These are phyloP conservation scores for Oophaga pumilio DNA, from an alignment of 2,113 vertebrate genomes.

Conservation along the genomic window DNA sequence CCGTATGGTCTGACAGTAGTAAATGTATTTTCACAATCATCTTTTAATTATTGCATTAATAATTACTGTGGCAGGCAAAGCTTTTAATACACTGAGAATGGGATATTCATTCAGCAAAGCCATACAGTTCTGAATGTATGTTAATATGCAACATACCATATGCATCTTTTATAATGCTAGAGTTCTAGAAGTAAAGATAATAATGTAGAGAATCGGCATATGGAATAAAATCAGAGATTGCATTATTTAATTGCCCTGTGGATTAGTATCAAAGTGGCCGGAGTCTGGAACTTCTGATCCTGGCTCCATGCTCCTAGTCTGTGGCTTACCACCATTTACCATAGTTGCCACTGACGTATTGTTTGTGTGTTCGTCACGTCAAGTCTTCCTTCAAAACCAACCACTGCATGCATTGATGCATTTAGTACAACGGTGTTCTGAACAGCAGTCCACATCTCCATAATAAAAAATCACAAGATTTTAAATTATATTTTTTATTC, in stretches of 20 bases:
- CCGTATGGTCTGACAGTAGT: neutral
- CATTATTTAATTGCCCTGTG: neutral
- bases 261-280: neutral
- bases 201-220: neutral
- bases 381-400: neutral
- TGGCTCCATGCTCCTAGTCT: neutral
- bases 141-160: neutral
- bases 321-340: no score
- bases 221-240: neutral
- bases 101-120: neutral
- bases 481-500: no score
- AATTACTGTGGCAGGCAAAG: conserved; percentile 16
- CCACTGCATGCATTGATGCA: no score
- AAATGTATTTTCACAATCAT: conserved; percentile 26
- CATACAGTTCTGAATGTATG: neutral
- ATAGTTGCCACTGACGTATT: neutral
- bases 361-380: neutral
- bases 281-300: neutral
- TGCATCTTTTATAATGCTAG: neutral
- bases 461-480: no score
- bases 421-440: no score
- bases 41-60: conserved; percentile 41
- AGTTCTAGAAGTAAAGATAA: neutral
- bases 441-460: no score
- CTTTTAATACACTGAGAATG: conserved; percentile 18